Evolutionary conservation across 2,113 vertebrate species (phyloP).

Genomic region (Emydura subglobosa): DNA sequence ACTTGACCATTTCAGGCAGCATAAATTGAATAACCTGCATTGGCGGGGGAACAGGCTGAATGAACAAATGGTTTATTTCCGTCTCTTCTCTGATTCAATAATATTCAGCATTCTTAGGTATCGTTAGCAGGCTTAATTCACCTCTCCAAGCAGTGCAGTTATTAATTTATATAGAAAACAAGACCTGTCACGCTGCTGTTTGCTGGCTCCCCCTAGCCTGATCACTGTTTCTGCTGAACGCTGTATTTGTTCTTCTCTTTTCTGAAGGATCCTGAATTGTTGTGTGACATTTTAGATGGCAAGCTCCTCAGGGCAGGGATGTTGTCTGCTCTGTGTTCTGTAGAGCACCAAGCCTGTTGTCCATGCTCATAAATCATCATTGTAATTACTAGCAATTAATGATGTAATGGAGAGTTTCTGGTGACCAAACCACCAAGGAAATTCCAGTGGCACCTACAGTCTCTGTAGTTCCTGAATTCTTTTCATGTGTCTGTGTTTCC

Average conservation of each 20-base stretch:
- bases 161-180: not conserved
- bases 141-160: not conserved
- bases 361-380: slow-evolving; percentile 25
- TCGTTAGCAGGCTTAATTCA: not conserved
- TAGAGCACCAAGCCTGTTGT: not conserved
- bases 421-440: slow-evolving; percentile 55
- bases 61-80: fast-evolving
- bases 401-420: slow-evolving; percentile 54
- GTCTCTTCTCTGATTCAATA: not conserved
- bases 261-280: not conserved
- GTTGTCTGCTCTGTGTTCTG: not conserved
- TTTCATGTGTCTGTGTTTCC: fast-evolving
- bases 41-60: fast-evolving
- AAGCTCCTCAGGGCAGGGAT: not conserved
- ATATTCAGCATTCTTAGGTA: not conserved
- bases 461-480: not conserved
- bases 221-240: not conserved
- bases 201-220: not conserved
- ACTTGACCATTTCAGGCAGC: fast-evolving
- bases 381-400: slow-evolving; percentile 63
- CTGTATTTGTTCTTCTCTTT: not conserved
- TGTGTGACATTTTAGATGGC: fast-evolving
- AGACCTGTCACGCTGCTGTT: not conserved
- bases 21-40: fast-evolving
- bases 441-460: slow-evolving; percentile 21